These are phyloP conservation scores for Vesta saturnalis DNA, from an alignment of 2,888 invertebrate species.

Conservation along the genomic window DNA sequence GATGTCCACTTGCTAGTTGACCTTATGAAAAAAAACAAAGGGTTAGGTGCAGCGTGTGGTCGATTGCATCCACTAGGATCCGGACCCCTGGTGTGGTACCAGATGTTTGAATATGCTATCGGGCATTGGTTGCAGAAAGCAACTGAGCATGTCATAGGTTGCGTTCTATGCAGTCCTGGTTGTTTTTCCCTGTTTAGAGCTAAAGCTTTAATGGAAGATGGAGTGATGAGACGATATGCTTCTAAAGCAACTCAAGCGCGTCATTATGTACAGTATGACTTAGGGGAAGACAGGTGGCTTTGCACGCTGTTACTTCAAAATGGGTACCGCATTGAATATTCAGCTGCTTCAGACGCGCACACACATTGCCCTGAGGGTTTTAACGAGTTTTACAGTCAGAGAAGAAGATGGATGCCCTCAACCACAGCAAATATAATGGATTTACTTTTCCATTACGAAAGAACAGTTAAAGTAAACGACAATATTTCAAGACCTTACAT, in stretches of 20 bases:
- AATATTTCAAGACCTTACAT: constrained; percentile 88
- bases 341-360: constrained; percentile 94
- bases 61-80: constrained; percentile 89
- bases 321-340: constrained; percentile 93
- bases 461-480: constrained; percentile 85
- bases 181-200: constrained; percentile 92
- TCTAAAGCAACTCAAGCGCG: constrained; percentile 79
- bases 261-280: constrained; percentile 92
- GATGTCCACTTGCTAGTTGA: constrained; percentile 84
- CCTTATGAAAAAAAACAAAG: constrained; percentile 85
- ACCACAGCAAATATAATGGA: constrained; percentile 96
- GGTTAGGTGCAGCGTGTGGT: constrained; percentile 87
- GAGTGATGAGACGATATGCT: constrained; percentile 90
- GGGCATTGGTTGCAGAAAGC: constrained; percentile 95
- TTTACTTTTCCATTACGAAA: constrained; percentile 79
- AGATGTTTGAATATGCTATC: constrained; percentile 88
- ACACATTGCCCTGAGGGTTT: constrained; percentile 95
- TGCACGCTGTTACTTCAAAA: constrained; percentile 92
- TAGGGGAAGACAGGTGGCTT: constrained; percentile 96
- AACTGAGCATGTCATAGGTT: constrained; percentile 89
- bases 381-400: constrained; percentile 93
- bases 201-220: constrained; percentile 89
- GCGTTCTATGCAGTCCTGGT: constrained; percentile 91
- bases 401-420: constrained; percentile 95
- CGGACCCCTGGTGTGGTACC: constrained; percentile 61